Percentiles rank a stretch among this genome's conserved stretches.
Conservation (phyloP, 2,113 vertebrate species). For the Microtus richardsoni region DNA sequence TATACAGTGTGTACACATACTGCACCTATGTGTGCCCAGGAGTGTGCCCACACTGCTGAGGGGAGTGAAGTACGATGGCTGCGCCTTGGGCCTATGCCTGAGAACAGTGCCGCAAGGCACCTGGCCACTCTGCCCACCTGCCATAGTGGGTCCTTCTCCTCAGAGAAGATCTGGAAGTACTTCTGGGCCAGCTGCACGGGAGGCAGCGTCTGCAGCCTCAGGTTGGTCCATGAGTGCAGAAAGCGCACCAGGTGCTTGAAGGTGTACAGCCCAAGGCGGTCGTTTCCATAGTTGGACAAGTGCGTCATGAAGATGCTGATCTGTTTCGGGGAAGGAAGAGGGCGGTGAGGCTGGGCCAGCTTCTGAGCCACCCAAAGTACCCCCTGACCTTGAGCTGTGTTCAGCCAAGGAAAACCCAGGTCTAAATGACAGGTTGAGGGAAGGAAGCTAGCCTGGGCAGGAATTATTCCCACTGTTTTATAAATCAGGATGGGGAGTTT, state of each 20-base stretch:
- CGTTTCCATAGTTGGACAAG: constrained; percentile 97
- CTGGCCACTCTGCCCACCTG: constrained; percentile 88
- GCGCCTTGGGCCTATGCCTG: background rate
- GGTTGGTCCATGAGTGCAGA: constrained; percentile 96
- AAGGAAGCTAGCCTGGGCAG: background rate
- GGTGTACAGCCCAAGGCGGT: constrained; percentile 97
- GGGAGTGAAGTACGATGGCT: rapidly evolving
- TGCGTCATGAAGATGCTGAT: constrained; percentile 99
- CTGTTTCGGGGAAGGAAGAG: constrained; percentile 78
- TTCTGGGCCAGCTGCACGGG: constrained; percentile 96
- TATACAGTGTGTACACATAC: background rate
- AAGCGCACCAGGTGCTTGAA: constrained; percentile 96
- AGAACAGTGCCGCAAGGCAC: background rate
- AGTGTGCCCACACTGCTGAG: background rate
- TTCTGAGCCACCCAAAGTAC: background rate
- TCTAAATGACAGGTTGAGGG: background rate
- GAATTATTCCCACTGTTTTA: background rate
- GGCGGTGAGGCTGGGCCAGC: background rate
- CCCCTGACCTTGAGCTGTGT: background rate
- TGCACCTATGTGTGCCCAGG: background rate
- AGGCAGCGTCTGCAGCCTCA: constrained; percentile 95
- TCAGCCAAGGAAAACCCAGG: background rate
- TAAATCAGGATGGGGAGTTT: background rate
- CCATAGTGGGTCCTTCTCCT: constrained; percentile 98
- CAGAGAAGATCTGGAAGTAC: constrained; percentile 98